Percentiles rank a stretch among this genome's conserved stretches.
phyloP scores from a whole-genome alignment of 1,140 invertebrate species.

The Drosophila grimshawi region DNA sequence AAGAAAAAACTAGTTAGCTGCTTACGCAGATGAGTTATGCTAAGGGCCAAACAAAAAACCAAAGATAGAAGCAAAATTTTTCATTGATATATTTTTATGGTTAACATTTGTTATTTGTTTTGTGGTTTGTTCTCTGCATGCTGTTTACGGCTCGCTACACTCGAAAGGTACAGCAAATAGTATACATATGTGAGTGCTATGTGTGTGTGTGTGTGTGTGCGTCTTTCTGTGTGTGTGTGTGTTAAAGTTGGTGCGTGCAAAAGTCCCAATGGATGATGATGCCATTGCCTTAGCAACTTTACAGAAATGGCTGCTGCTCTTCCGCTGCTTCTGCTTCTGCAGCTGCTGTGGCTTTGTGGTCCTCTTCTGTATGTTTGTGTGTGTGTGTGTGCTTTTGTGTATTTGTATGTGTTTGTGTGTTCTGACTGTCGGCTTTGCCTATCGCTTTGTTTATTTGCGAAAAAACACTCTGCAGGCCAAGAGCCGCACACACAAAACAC shows the following conservation, averaged over 20 bases:
- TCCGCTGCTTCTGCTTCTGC: conserved; percentile 25
- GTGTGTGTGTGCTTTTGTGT: conserved; percentile 5
- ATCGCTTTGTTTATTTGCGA: conserved; percentile 75
- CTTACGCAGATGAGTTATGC: conserved; percentile 50
- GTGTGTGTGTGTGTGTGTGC: conserved; percentile 24
- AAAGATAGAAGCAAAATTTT: conserved; percentile 51
- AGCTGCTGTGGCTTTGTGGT: conserved; percentile 43
- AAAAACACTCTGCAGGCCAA: conserved; percentile 55
- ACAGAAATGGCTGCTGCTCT: conserved; percentile 37
- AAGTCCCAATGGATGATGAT: conserved; percentile 62
- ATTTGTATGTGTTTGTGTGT: conserved; percentile 4
- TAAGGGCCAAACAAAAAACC: conserved; percentile 29
- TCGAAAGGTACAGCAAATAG: conserved; percentile 37
- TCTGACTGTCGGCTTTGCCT: conserved; percentile 50
- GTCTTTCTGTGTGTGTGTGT: conserved; percentile 30
- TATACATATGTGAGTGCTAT: conserved; percentile 2
- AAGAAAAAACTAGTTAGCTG: conserved; percentile 53
- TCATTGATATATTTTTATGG: conserved; percentile 78
- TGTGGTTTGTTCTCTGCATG: conserved; percentile 43
- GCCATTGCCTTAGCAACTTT: conserved; percentile 72
- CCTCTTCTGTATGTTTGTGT: conserved; percentile 9
- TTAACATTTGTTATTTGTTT: conserved; percentile 42
- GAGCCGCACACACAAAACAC: conserved; percentile 28
- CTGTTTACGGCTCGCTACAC: conserved; percentile 67
- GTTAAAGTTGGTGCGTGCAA: conserved; percentile 47